phyloP scores from a whole-genome alignment of 2,113 vertebrate genomes.

The Castor canadensis region DNA sequence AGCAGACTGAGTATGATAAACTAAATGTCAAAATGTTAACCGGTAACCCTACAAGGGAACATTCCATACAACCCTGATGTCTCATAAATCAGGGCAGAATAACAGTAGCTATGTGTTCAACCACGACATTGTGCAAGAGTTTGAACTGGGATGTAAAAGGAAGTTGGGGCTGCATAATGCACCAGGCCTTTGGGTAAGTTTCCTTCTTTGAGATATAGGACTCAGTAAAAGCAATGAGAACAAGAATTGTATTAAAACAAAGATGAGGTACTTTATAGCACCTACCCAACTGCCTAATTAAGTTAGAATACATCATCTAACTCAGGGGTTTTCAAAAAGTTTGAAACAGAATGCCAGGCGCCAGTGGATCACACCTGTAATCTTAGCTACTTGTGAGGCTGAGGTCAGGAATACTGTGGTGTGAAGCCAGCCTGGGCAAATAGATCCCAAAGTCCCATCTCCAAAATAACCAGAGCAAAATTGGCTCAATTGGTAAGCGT shows the following conservation, averaged over 20 bases:
- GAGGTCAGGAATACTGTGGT: too few species aligned
- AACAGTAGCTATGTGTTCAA: background rate
- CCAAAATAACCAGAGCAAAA: too few species aligned
- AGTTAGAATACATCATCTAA: background rate
- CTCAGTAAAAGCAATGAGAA: background rate
- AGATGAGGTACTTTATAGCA: background rate
- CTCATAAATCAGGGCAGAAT: slow-evolving; percentile 19
- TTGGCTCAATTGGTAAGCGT: too few species aligned
- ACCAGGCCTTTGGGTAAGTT: background rate
- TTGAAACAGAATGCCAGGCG: background rate
- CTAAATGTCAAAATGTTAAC: background rate
- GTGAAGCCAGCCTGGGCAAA: too few species aligned
- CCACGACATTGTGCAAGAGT: background rate
- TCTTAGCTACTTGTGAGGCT: too few species aligned
- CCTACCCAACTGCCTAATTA: background rate
- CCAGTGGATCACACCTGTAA: too few species aligned
- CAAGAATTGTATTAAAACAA: background rate
- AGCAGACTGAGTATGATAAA: background rate
- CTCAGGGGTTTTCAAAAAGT: background rate
- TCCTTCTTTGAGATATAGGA: background rate
- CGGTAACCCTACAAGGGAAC: background rate
- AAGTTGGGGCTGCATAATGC: background rate
- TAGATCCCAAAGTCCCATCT: too few species aligned
- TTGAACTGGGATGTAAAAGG: background rate
- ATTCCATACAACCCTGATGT: background rate